Evolutionary conservation across 2,888 invertebrate species (phyloP).

Genomic region (Campopleginae sp.): DNA sequence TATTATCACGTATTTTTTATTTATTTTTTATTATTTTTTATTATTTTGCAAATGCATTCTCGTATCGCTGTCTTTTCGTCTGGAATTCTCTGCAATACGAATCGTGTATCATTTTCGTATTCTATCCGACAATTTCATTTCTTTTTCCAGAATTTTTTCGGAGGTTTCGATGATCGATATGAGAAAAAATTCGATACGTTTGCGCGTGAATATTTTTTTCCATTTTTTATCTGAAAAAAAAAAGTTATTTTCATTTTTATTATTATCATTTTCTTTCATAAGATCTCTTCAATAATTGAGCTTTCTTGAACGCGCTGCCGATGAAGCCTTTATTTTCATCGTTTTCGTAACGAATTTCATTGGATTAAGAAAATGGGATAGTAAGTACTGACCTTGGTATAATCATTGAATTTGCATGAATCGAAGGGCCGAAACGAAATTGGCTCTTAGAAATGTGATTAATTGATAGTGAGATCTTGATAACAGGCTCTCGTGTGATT

Average conservation of each 20-base stretch:
- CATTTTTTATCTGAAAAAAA: background rate
- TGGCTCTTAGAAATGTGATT: background rate
- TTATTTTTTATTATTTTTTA: background rate
- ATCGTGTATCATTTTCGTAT: background rate
- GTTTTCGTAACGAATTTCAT: background rate
- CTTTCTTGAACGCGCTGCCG: no score
- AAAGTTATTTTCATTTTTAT: background rate
- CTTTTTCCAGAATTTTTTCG: no score
- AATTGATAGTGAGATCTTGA: background rate
- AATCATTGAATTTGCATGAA: background rate
- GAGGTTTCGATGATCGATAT: no score
- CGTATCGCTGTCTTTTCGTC: background rate
- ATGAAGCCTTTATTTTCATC: background rate
- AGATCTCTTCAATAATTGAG: no score
- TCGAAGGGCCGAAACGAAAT: background rate
- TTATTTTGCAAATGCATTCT: slow-evolving; percentile 2
- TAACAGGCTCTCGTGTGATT: background rate
- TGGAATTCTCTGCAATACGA: background rate
- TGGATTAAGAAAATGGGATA: background rate
- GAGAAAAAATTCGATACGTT: no score
- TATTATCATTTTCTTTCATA: background rate
- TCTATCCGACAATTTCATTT: no score
- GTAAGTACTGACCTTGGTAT: background rate
- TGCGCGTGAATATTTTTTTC: no score
- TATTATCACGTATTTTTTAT: background rate